Evolutionary conservation across 1,140 invertebrate genomes (phyloP).

Genomic region (Brachionus paranguensis): DNA sequence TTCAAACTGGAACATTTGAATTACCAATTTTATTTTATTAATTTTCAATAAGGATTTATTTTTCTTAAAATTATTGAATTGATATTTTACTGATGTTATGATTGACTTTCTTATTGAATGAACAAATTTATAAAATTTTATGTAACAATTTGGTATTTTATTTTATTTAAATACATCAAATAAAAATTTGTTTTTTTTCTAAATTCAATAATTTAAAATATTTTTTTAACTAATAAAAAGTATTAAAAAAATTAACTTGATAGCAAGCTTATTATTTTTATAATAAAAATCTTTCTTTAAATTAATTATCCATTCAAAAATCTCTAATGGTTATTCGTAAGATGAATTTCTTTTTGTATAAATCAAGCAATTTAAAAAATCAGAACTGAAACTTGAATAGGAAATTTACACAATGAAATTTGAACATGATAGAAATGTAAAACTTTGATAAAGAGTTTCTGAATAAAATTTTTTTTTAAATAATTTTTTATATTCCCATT

Average conservation of each 20-base stretch:
- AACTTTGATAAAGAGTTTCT: no score
- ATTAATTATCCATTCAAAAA: no score
- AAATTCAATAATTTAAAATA: neutral
- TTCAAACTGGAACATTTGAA: neutral
- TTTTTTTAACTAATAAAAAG: neutral
- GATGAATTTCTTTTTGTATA: no score
- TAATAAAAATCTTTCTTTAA: no score
- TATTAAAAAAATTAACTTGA: neutral
- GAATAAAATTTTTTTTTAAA: no score
- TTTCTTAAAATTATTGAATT: neutral
- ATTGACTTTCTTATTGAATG: neutral
- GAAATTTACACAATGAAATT: no score
- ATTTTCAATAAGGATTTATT: neutral
- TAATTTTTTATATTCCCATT: no score
- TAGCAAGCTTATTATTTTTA: no score
- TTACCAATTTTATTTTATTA: neutral
- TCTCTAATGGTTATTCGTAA: no score
- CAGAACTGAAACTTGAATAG: no score
- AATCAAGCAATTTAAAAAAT: no score
- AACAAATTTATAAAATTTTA: neutral
- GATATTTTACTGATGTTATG: neutral
- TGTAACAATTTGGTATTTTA: neutral
- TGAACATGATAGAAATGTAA: no score
- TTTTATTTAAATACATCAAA: neutral
- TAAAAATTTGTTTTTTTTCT: neutral